Percentiles rank a stretch among this genome's conserved stretches.
phyloP scores from a whole-genome alignment of 1,140 invertebrate genomes.

The Leguminivora glycinivorella region DNA sequence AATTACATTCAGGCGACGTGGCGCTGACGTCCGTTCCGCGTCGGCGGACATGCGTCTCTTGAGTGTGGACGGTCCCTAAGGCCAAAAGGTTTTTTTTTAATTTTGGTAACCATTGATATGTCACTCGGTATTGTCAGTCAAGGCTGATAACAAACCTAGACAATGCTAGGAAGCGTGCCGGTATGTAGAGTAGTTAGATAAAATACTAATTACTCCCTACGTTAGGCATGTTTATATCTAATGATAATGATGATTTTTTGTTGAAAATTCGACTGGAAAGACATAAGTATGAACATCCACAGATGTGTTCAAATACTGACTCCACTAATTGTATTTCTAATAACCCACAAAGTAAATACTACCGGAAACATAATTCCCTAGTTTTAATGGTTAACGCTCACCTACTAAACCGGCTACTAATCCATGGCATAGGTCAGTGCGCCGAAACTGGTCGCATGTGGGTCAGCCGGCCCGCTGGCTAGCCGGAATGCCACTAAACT shows the following conservation, averaged over 20 bases:
- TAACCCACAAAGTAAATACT: background rate
- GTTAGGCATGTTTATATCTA: background rate
- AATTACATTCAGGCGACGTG: no score
- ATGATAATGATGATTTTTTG: background rate
- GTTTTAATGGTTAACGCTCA: background rate
- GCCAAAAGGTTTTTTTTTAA: no score
- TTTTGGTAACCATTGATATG: background rate
- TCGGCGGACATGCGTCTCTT: no score
- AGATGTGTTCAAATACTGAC: background rate
- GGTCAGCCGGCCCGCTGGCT: background rate
- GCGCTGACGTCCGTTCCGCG: no score
- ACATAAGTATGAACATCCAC: no score
- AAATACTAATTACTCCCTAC: background rate
- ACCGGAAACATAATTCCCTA: background rate
- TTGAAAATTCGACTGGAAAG: no score
- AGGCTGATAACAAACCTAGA: background rate
- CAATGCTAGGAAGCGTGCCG: background rate
- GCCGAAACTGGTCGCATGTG: conserved; percentile 1
- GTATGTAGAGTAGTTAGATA: background rate
- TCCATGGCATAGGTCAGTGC: conserved; percentile 11
- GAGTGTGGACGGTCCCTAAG: no score
- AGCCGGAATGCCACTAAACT: conserved; percentile 2
- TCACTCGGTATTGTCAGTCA: background rate
- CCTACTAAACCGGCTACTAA: background rate
- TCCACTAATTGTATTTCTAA: background rate